A percentile compares a stretch with the other conserved stretches of the same genome.
These are phyloP conservation scores for Serranus cabrilla DNA, from an alignment of 2,797 vertebrate species.

Conservation along the genomic window DNA sequence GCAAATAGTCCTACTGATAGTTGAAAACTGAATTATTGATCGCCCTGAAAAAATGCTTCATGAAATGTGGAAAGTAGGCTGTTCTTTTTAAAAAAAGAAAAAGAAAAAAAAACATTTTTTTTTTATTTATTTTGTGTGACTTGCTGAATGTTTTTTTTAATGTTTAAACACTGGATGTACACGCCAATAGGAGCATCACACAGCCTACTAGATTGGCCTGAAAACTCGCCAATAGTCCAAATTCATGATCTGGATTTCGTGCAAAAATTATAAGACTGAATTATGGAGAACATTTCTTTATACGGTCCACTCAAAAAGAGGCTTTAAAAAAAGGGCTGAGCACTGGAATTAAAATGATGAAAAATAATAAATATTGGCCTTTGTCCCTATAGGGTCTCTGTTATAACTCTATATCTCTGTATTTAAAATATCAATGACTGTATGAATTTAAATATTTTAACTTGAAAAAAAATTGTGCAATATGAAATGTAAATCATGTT, in stretches of 20 bases:
- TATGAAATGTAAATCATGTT: constrained; percentile 99
- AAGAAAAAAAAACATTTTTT: constrained; percentile 19
- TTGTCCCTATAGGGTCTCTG: constrained; percentile 93
- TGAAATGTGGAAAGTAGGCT: constrained; percentile 71
- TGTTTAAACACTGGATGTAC: constrained; percentile 82
- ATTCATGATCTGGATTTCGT: constrained; percentile 73
- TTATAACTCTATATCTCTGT: constrained; percentile 95
- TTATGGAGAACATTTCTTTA: constrained; percentile 58
- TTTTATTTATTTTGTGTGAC: constrained; percentile 80
- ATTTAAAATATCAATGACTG: constrained; percentile 99
- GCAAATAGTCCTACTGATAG: constrained; percentile 79
- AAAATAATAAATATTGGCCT: constrained; percentile 91
- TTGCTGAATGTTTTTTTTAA: constrained; percentile 78
- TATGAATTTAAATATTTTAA: constrained; percentile 99
- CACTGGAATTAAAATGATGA: constrained; percentile 89
- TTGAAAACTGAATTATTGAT: constrained; percentile 73
- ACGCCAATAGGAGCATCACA: constrained; percentile 46
- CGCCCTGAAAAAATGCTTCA: constrained; percentile 63
- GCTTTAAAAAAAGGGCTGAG: constrained; percentile 88
- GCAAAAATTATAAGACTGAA: constrained; percentile 57
- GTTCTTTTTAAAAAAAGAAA: constrained; percentile 57
- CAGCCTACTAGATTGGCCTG: constrained; percentile 63
- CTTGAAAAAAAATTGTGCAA: constrained; percentile 98
- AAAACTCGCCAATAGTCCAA: constrained; percentile 71
- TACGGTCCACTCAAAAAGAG: constrained; percentile 67